Percentiles rank a stretch among this genome's conserved stretches.
Evolutionary conservation across 2,888 invertebrate genomes (phyloP).

Genomic region (Agonopterix alstromeriana): DNA sequence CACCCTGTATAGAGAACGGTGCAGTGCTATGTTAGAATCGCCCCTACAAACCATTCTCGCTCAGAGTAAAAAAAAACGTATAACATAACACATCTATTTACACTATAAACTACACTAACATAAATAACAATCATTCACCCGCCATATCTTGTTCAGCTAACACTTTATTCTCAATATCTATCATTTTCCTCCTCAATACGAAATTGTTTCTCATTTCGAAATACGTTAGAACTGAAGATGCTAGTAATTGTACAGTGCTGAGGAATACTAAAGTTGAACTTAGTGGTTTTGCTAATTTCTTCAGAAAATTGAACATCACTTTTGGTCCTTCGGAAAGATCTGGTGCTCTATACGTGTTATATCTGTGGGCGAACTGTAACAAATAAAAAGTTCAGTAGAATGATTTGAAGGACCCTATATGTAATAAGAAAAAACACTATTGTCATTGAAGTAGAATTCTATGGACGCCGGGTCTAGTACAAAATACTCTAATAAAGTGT

Average conservation of each 20-base stretch:
- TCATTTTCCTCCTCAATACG: conserved; percentile 49
- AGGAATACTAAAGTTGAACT: conserved; percentile 62
- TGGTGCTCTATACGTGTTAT: conserved; percentile 79
- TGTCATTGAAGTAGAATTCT: too few species aligned
- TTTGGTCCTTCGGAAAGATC: conserved; percentile 74
- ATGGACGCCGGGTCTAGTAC: too few species aligned
- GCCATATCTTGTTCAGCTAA: conserved; percentile 18
- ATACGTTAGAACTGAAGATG: conserved; percentile 78
- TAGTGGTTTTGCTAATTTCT: conserved; percentile 73
- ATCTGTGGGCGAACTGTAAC: conserved; percentile 78
- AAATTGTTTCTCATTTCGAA: conserved; percentile 74
- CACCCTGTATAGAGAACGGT: too few species aligned
- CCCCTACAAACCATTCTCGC: too few species aligned
- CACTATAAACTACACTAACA: neutral
- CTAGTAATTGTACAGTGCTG: conserved; percentile 65
- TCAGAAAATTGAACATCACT: conserved; percentile 70
- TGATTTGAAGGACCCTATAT: too few species aligned
- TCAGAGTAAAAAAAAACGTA: too few species aligned
- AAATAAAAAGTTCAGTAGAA: conserved; percentile 12
- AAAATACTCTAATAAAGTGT: too few species aligned
- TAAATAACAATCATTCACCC: too few species aligned
- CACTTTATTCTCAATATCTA: conserved; percentile 44
- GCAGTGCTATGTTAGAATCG: too few species aligned
- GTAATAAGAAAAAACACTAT: too few species aligned
- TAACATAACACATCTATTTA: neutral